These are phyloP conservation scores for Synanthedon andrenaeformis DNA, from an alignment of 2,888 invertebrate genomes.

Conservation along the genomic window DNA sequence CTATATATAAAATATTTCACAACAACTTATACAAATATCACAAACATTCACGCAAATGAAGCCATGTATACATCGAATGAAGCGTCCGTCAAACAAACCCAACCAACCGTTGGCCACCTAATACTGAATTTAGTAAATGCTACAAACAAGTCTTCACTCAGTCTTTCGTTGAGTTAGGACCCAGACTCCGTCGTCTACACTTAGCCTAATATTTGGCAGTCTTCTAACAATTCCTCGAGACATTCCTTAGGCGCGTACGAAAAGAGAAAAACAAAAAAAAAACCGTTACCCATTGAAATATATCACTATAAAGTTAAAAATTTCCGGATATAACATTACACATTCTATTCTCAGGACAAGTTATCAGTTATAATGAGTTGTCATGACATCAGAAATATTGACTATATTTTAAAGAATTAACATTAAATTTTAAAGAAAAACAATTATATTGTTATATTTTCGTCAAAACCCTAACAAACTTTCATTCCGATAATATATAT, in stretches of 20 bases:
- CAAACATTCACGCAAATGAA: constrained; percentile 53
- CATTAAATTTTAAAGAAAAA: no score
- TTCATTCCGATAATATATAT: no score
- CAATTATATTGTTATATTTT: no score
- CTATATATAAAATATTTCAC: constrained; percentile 2
- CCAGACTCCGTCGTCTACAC: neutral
- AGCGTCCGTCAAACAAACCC: constrained; percentile 4
- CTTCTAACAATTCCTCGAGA: neutral
- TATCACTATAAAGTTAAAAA: no score
- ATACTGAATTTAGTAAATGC: constrained; percentile 11
- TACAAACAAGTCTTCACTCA: constrained; percentile 26
- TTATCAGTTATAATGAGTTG: no score
- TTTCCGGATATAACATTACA: no score
- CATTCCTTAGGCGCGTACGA: neutral
- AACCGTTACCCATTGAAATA: neutral
- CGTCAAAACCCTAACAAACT: no score
- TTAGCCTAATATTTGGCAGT: constrained; percentile 20
- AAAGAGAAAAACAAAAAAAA: neutral
- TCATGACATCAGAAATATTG: no score
- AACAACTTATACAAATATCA: constrained; percentile 36
- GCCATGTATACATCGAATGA: constrained; percentile 39
- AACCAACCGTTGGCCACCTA: constrained; percentile 2
- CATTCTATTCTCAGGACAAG: no score
- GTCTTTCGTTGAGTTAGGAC: constrained; percentile 15
- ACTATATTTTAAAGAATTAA: no score